These are phyloP conservation scores for Babylonia areolata DNA, from an alignment of 1,140 invertebrate species.

Conservation along the genomic window DNA sequence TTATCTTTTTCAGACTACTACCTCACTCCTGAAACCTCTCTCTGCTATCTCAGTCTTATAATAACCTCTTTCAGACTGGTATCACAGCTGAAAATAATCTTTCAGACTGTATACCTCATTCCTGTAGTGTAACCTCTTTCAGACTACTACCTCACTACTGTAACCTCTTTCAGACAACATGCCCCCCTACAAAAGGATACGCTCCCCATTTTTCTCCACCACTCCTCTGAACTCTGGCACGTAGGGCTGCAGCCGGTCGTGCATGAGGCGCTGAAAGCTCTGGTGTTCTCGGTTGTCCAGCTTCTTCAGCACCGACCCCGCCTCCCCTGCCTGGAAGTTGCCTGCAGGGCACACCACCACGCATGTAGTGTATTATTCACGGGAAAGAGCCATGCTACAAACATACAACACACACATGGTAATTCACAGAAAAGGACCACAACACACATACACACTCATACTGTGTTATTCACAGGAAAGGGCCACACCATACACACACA, in stretches of 20 bases:
- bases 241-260: slow-evolving; percentile 89
- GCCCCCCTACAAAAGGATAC: too few species aligned
- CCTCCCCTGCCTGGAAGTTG: slow-evolving; percentile 94
- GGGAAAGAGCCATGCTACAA: background rate
- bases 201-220: slow-evolving; percentile 85
- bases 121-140: too few species aligned
- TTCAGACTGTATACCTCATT: too few species aligned
- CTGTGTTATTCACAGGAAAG: background rate
- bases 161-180: too few species aligned
- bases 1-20: too few species aligned
- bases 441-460: background rate
- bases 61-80: too few species aligned
- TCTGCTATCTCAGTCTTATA: too few species aligned
- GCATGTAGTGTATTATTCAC: background rate
- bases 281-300: slow-evolving; percentile 91
- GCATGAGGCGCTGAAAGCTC: slow-evolving; percentile 89
- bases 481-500: background rate
- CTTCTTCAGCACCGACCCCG: slow-evolving; percentile 95
- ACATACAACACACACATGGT: background rate
- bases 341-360: slow-evolving; percentile 75
- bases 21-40: too few species aligned
- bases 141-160: too few species aligned
- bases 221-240: slow-evolving; percentile 94
- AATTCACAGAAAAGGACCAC: background rate
- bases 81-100: too few species aligned